phyloP scores from a whole-genome alignment of 2,113 vertebrate genomes.

The Empidonax traillii region DNA sequence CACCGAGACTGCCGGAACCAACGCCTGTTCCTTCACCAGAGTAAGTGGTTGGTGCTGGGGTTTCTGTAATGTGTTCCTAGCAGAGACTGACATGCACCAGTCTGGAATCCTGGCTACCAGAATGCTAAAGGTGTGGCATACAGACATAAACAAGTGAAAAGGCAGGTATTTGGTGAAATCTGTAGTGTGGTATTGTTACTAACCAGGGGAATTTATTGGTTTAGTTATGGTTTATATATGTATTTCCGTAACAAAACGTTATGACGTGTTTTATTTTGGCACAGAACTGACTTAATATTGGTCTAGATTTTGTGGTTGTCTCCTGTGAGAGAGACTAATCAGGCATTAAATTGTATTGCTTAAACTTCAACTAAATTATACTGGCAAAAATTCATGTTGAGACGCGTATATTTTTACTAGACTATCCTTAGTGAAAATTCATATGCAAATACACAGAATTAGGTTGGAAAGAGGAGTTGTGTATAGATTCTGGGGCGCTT shows the following conservation, averaged over 20 bases:
- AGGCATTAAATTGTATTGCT: not conserved
- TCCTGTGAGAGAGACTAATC: not conserved
- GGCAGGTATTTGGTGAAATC: not conserved
- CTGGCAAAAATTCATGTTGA: not conserved
- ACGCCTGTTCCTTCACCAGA: constrained; percentile 68
- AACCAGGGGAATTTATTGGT: not conserved
- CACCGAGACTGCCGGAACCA: constrained; percentile 63
- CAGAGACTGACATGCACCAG: not conserved
- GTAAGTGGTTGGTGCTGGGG: constrained; percentile 73
- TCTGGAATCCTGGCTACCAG: not conserved
- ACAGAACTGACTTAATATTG: not conserved
- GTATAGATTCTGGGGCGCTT: accelerated
- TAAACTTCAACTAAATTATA: not conserved
- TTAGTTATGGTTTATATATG: not conserved
- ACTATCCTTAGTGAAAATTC: not conserved
- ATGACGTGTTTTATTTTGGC: not conserved
- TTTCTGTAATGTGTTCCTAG: not conserved
- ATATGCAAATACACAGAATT: not conserved
- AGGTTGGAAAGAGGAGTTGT: not conserved
- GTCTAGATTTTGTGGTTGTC: not conserved
- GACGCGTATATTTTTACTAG: not conserved
- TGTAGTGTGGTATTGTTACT: not conserved
- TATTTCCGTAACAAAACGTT: not conserved
- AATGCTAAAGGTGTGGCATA: not conserved
- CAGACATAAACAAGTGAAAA: not conserved